Percentiles rank a stretch among this genome's conserved stretches.
These are phyloP conservation scores for Enteromius radiatus DNA, from an alignment of 2,797 vertebrate species.

Conservation along the genomic window DNA sequence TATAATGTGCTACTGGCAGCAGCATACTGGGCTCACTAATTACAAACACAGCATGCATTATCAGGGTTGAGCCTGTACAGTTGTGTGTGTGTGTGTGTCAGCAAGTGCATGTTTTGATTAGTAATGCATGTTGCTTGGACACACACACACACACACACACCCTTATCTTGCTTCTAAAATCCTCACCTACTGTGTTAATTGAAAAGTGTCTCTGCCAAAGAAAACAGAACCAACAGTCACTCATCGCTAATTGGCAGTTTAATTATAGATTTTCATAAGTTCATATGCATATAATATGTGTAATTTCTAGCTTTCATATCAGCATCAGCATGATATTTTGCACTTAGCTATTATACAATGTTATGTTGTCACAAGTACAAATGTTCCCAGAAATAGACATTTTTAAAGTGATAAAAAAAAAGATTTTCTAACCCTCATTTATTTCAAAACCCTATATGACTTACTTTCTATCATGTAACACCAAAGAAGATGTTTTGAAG, in stretches of 20 bases:
- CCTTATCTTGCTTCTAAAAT: conserved; percentile 25
- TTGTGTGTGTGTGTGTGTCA: neutral
- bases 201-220: conserved; percentile 31
- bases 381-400: neutral
- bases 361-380: neutral
- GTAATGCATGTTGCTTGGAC: neutral
- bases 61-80: neutral
- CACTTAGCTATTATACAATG: neutral
- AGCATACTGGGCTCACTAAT: conserved; percentile 36
- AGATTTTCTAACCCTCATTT: neutral
- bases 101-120: conserved; percentile 7
- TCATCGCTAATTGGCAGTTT: conserved; percentile 41
- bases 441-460: neutral
- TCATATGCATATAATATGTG: neutral
- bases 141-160: neutral
- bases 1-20: conserved; percentile 6
- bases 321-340: conserved; percentile 11
- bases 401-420: neutral
- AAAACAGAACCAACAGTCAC: conserved; percentile 1
- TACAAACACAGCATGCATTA: conserved; percentile 41
- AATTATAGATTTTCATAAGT: conserved; percentile 32
- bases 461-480: neutral
- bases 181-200: conserved; percentile 42
- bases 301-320: neutral
- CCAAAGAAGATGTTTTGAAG: neutral